Evolutionary conservation across 1,140 invertebrate species (phyloP).

Genomic region (Frieseomelitta varia): DNA sequence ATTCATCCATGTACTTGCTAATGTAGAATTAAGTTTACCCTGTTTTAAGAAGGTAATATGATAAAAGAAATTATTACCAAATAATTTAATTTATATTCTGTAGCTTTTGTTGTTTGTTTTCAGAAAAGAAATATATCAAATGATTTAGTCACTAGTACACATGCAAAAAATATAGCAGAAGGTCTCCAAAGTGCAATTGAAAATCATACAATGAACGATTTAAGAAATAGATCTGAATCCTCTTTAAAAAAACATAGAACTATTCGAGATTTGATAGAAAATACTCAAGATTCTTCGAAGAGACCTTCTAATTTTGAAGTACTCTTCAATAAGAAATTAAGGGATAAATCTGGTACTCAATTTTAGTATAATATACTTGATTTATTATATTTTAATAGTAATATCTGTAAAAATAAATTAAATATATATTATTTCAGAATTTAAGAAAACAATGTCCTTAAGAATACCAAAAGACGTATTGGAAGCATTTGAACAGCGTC

Average conservation of each 20-base stretch:
- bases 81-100: slow-evolving; percentile 9
- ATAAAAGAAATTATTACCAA: not conserved
- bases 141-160: slow-evolving; percentile 81
- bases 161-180: slow-evolving; percentile 85
- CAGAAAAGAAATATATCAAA: slow-evolving; percentile 75
- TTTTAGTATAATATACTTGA: slow-evolving; percentile 4
- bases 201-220: slow-evolving; percentile 65
- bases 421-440: slow-evolving; percentile 10
- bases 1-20: slow-evolving; percentile 91
- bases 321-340: slow-evolving; percentile 71
- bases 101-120: slow-evolving; percentile 3
- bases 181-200: slow-evolving; percentile 83
- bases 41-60: slow-evolving; percentile 68
- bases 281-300: slow-evolving; percentile 45
- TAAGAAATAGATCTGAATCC: slow-evolving; percentile 49
- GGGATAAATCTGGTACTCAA: slow-evolving; percentile 62
- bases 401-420: not conserved
- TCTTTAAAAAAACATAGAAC: slow-evolving; percentile 70
- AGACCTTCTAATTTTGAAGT: slow-evolving; percentile 70
- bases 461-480: slow-evolving; percentile 6
- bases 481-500: slow-evolving; percentile 1
- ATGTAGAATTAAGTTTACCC: slow-evolving; percentile 84
- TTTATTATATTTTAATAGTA: slow-evolving; percentile 13
- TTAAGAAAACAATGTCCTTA: slow-evolving; percentile 14
- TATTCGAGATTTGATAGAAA: slow-evolving; percentile 67